Conservation (phyloP, 2,797 vertebrate genomes). For the Sylvia borin region DNA sequence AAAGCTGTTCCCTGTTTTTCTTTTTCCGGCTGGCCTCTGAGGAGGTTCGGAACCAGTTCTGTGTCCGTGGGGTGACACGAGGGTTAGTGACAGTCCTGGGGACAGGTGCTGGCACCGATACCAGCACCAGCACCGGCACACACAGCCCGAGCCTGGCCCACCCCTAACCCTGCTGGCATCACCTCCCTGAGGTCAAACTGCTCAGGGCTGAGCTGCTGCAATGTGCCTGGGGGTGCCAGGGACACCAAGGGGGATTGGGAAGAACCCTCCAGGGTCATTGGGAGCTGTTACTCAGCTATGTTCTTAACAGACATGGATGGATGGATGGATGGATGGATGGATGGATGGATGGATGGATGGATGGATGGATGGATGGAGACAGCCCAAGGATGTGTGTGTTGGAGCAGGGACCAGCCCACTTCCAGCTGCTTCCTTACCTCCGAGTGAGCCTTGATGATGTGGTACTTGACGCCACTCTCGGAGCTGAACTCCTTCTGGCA, state of each 20-base stretch:
- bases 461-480: slow-evolving; percentile 97
- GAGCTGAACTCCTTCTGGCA: slow-evolving; percentile 98
- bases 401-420: not conserved
- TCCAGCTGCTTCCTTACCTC: slow-evolving; percentile 79
- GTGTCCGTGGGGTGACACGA: not conserved
- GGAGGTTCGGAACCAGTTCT: slow-evolving; percentile 97
- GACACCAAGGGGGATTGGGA: not conserved
- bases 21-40: slow-evolving; percentile 80
- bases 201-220: not conserved
- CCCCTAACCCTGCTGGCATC: not conserved
- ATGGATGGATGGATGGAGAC: not conserved
- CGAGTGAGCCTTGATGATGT: slow-evolving; percentile 95
- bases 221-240: not conserved
- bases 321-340: not conserved
- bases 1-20: slow-evolving; percentile 80
- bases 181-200: not conserved
- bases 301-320: not conserved
- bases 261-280: not conserved
- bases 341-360: not conserved
- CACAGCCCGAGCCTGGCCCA: not conserved
- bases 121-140: not conserved
- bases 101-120: not conserved
- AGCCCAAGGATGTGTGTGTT: accelerated
- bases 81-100: not conserved
- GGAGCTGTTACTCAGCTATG: not conserved